A percentile compares a stretch with the other conserved stretches of the same genome.
Conservation (phyloP, 2,113 vertebrate species). For the Dasyurus viverrinus region DNA sequence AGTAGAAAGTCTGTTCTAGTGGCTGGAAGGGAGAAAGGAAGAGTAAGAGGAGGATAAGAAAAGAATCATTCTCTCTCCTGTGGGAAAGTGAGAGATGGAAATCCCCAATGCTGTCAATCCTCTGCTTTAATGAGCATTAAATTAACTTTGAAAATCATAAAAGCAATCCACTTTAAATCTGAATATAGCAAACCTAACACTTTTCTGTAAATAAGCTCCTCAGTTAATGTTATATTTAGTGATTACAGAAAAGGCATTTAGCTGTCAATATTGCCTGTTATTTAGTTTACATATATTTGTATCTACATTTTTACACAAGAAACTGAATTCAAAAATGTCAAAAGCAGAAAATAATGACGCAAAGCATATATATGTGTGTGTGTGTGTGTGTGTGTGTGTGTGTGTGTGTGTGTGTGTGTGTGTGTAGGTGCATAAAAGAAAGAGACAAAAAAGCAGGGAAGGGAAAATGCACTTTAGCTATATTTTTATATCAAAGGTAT, state of each 20-base stretch:
- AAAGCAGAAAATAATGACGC: constrained; percentile 45
- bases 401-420: no score
- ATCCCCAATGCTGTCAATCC: neutral
- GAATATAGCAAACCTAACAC: constrained; percentile 20
- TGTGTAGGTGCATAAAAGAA: no score
- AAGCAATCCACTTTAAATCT: neutral
- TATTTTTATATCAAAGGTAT: constrained; percentile 40
- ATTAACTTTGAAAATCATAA: constrained; percentile 35
- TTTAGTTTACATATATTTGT: constrained; percentile 57
- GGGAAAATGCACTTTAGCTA: constrained; percentile 11
- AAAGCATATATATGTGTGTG: no score
- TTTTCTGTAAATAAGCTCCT: constrained; percentile 54
- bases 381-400: no score
- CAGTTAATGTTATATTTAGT: constrained; percentile 59
- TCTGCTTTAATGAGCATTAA: constrained; percentile 23
- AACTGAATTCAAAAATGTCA: constrained; percentile 35
- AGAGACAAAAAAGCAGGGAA: neutral
- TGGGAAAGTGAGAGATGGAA: neutral
- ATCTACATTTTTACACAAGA: constrained; percentile 57
- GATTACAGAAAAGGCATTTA: constrained; percentile 57
- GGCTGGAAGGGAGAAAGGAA: neutral
- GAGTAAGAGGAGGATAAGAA: neutral
- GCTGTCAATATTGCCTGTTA: constrained; percentile 48
- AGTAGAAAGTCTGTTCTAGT: neutral
- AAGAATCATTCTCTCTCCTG: neutral